A percentile compares a stretch with the other conserved stretches of the same genome.
Conservation (phyloP, 2,113 vertebrate species). For the Barnardius zonarius region DNA sequence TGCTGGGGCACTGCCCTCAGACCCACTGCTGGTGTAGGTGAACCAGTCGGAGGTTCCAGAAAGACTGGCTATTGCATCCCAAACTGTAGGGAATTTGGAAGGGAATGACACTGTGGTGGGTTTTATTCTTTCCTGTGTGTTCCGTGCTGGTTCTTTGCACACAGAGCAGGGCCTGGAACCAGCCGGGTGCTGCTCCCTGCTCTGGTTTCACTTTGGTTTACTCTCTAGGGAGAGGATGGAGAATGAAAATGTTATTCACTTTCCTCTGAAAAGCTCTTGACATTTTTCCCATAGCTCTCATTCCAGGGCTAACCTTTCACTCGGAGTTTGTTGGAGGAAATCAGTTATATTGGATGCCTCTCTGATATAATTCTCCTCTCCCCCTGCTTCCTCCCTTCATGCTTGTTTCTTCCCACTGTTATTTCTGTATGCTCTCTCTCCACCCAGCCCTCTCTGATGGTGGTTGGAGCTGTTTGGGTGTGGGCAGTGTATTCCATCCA, state of each 20-base stretch:
- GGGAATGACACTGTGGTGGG: neutral
- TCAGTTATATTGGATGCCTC: neutral
- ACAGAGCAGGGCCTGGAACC: neutral
- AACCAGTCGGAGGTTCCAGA: neutral
- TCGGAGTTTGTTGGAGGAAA: neutral
- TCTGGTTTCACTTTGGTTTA: neutral
- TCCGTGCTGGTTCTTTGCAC: rapidly evolving
- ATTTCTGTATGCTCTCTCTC: neutral
- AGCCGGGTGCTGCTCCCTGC: neutral
- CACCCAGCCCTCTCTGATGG: neutral
- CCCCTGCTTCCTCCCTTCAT: neutral
- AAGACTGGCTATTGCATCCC: neutral
- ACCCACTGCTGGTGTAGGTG: neutral
- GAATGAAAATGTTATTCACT: neutral
- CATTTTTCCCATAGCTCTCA: neutral
- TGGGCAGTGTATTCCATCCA: neutral
- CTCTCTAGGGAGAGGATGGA: neutral
- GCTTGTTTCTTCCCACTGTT: neutral
- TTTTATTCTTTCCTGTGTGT: neutral
- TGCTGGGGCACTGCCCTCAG: neutral
- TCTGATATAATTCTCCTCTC: neutral
- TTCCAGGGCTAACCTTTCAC: neutral
- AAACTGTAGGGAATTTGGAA: neutral
- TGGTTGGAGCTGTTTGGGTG: neutral
- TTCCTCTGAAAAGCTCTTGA: neutral